Percentiles rank a stretch among this genome's conserved stretches.
Evolutionary conservation across 2,113 vertebrate genomes (phyloP).

Genomic region (Vidua chalybeata): DNA sequence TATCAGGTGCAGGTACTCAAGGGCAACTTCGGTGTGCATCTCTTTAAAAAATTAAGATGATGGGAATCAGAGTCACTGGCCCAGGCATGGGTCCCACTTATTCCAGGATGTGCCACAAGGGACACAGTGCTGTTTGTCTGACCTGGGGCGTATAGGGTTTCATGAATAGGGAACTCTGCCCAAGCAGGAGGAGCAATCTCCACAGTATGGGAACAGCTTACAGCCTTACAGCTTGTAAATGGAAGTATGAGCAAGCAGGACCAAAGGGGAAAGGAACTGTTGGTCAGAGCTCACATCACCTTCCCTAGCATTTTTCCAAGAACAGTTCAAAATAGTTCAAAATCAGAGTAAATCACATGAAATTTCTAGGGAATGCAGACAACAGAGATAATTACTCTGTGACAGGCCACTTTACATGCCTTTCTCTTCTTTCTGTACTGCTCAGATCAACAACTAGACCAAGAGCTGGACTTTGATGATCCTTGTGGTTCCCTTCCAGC

Average conservation of each 20-base stretch:
- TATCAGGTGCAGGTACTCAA: accelerated
- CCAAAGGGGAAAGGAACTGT: neutral
- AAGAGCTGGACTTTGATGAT: neutral
- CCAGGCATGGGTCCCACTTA: neutral
- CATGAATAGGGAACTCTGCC: neutral
- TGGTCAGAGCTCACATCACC: neutral
- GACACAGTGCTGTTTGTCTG: neutral
- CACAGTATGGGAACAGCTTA: neutral
- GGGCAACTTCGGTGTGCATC: neutral
- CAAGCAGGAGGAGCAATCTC: neutral
- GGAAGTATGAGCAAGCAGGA: neutral
- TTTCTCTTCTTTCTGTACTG: neutral
- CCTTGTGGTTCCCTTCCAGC: neutral
- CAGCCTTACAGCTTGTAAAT: neutral
- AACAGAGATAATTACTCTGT: neutral
- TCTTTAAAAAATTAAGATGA: neutral
- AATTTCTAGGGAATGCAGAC: neutral
- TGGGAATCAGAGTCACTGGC: neutral
- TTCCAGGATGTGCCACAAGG: neutral
- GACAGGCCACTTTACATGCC: accelerated
- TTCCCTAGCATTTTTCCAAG: neutral
- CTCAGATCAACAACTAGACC: neutral
- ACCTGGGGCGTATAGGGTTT: neutral
- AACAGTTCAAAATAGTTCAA: neutral
- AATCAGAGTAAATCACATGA: neutral